Conservation (phyloP, 2,888 invertebrate species). For the Halocaridina rubra region DNA sequence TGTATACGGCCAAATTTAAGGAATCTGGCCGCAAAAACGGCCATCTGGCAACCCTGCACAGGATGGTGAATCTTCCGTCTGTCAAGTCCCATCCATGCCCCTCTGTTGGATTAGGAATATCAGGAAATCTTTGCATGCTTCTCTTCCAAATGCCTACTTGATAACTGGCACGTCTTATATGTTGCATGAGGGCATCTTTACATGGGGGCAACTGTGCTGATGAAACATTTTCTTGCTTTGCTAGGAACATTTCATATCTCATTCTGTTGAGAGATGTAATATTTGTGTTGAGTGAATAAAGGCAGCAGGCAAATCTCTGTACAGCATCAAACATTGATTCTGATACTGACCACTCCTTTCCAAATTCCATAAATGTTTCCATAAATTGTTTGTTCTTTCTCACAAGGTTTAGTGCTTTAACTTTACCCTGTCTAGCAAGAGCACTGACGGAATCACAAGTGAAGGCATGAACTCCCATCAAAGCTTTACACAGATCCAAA, state of each 20-base stretch:
- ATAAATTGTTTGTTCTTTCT: neutral
- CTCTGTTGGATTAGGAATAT: neutral
- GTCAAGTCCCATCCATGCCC: neutral
- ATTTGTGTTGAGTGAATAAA: neutral
- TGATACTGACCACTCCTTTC: neutral
- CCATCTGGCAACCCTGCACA: too few relatives aligned
- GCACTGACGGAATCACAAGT: constrained; percentile 16
- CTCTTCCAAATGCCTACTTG: neutral
- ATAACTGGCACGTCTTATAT: neutral
- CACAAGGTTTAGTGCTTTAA: neutral
- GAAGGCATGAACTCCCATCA: neutral
- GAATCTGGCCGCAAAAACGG: too few relatives aligned
- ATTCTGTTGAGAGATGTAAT: neutral
- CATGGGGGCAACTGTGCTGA: neutral
- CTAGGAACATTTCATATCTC: neutral
- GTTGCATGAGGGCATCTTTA: neutral
- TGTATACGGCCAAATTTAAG: too few relatives aligned
- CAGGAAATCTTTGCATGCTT: neutral
- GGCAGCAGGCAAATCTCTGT: neutral
- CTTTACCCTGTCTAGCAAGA: constrained; percentile 10
- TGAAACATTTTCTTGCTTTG: neutral
- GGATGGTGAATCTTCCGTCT: neutral
- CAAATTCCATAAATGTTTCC: neutral
- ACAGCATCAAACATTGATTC: neutral
- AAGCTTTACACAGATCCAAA: neutral